Base-by-base conservation (phyloP, 2,888 invertebrate species). In the Ethmia dodecea region DNA sequence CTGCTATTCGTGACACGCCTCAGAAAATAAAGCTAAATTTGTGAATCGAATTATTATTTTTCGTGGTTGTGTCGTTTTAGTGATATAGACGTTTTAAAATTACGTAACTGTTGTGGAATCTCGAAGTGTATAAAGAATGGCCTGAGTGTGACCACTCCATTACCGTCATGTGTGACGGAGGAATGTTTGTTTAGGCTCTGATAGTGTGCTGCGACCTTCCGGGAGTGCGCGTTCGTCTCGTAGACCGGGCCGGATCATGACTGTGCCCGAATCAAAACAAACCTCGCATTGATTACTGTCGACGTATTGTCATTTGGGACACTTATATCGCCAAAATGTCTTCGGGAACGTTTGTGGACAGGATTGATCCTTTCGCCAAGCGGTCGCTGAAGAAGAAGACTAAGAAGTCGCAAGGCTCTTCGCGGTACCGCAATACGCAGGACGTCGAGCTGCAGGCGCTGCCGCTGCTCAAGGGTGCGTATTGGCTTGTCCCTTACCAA, bases 321-420 rank as follows among this genome's bases (percentile, higher is more conserved):
- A 80, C 71, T 84, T 74, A 70, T 71, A 79, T 69, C 72, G 67
- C 65, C 81, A 88, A 86, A 76, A 90, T 90, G 92, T 86, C 87
- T 86, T 92, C 94, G 88, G 93, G 92, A 89, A 93, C 95, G 83
- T 96, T 98, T 90, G 97, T 98, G 88, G 98, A 99, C 91, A 95
- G 98, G 88, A 98, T 99, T 89, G 99, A 99, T 90, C 99, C 99
- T 70, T 99, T 99, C 88, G 95, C 96, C 64, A 99, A 98, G 90
- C 92, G 97, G 81, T 98, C 98, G 68, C 88, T 97, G 68, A 97
- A 97, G 89, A 97, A 98, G 90, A 98, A 99, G 88, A 96, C 96
- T 74, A 98, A 97, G 90, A 96, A 97, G 88, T 97, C 98, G 76
- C 98, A 99, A 88, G 99, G 99, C 66, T 98, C 98, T 64, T 99